Percentiles rank a stretch among this genome's conserved stretches.
Conservation (phyloP, 2,113 vertebrate species). For the Malaclemys terrapin region DNA sequence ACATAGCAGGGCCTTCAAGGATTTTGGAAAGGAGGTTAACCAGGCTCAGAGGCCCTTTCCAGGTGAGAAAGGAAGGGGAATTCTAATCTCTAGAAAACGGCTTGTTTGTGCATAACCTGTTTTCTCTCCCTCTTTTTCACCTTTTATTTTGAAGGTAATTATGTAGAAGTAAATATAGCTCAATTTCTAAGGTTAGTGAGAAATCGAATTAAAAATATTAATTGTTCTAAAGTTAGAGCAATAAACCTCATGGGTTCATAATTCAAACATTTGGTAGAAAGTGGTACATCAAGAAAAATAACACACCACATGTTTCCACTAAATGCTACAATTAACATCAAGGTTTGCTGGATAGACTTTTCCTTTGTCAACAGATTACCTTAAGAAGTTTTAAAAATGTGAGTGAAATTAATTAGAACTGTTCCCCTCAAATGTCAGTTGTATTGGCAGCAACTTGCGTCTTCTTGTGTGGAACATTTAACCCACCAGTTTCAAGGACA, state of each 20-base stretch:
- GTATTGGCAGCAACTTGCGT: neutral
- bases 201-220: neutral
- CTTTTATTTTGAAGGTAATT: neutral
- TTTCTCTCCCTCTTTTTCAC: neutral
- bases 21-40: neutral
- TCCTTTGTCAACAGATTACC: conserved; percentile 35
- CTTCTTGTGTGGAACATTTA: neutral
- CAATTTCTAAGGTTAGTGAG: neutral
- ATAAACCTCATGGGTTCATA: neutral
- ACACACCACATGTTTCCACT: neutral
- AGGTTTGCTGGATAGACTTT: conserved; percentile 22
- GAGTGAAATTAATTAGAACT: conserved; percentile 40
- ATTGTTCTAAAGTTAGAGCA: neutral
- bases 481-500: neutral
- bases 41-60: neutral
- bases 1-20: neutral
- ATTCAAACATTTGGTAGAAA: neutral
- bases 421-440: conserved; percentile 40
- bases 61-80: neutral
- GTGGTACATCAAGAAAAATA: neutral
- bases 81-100: neutral
- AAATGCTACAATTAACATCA: neutral
- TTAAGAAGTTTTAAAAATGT: conserved; percentile 34
- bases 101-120: neutral
- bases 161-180: neutral